These are phyloP conservation scores for Amblyraja radiata DNA, from an alignment of 2,797 vertebrate species.

Conservation along the genomic window DNA sequence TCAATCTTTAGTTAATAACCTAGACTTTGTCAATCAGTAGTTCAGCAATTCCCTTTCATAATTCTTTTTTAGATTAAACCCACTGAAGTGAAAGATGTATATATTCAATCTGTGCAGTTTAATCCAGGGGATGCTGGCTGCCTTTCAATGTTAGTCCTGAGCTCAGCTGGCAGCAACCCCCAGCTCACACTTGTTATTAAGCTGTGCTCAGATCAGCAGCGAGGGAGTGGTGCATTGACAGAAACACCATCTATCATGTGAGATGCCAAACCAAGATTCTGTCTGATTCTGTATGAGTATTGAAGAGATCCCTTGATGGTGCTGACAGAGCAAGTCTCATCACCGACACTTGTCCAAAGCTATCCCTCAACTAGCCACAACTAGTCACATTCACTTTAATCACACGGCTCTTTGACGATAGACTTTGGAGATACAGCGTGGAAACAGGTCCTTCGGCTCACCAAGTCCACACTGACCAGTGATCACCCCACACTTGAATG, in stretches of 20 bases:
- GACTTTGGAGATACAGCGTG: too few relatives aligned
- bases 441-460: too few relatives aligned
- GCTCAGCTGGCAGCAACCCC: background rate
- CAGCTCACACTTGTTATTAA: background rate
- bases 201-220: background rate
- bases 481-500: too few relatives aligned
- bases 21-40: background rate
- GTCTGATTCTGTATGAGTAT: background rate
- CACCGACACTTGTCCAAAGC: background rate
- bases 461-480: too few relatives aligned
- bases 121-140: background rate
- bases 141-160: background rate
- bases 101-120: background rate
- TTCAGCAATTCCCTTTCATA: background rate
- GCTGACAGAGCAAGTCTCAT: background rate
- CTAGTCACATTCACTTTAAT: background rate
- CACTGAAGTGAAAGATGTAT: background rate
- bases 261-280: background rate
- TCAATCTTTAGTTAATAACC: slow-evolving; percentile 6
- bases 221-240: background rate
- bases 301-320: background rate
- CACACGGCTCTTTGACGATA: background rate
- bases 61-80: background rate
- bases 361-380: background rate
- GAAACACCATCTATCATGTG: background rate